Evolutionary conservation across 1,140 invertebrate species (phyloP).

Genomic region (Plectrocnemia conspersa): DNA sequence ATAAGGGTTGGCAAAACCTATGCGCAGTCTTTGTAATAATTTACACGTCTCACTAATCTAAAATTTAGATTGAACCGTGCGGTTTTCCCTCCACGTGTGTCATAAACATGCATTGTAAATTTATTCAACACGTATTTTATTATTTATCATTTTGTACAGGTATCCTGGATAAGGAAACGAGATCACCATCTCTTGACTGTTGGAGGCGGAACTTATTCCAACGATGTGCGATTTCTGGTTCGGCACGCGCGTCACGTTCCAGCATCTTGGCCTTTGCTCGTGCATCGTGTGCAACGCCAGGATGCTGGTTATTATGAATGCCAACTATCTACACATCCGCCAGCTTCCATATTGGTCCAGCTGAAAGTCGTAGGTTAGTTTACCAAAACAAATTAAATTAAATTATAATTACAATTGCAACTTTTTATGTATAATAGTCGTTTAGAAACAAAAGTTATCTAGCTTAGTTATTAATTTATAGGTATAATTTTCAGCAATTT

Average conservation of each 20-base stretch:
- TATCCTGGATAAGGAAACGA: slow-evolving; percentile 65
- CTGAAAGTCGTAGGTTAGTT: slow-evolving; percentile 74
- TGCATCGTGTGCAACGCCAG: slow-evolving; percentile 63
- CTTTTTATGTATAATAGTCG: too few relatives aligned
- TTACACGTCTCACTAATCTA: too few relatives aligned
- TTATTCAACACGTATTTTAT: too few relatives aligned
- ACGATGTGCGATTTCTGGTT: slow-evolving; percentile 67
- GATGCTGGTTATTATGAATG: slow-evolving; percentile 77
- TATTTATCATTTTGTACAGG: slow-evolving; percentile 56
- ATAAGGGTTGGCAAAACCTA: too few relatives aligned
- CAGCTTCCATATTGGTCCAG: slow-evolving; percentile 68
- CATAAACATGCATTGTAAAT: too few relatives aligned
- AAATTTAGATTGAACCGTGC: too few relatives aligned
- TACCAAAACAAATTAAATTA: too few relatives aligned
- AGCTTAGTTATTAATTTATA: too few relatives aligned
- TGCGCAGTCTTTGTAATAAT: too few relatives aligned
- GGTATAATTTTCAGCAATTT: too few relatives aligned
- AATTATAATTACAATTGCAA: slow-evolving; percentile 27
- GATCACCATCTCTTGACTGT: slow-evolving; percentile 71
- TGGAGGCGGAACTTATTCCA: slow-evolving; percentile 65
- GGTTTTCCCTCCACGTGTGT: too few relatives aligned
- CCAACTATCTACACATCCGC: slow-evolving; percentile 75
- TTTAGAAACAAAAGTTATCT: too few relatives aligned
- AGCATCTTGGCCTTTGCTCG: slow-evolving; percentile 68
- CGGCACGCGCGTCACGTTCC: slow-evolving; percentile 61